Evolutionary conservation across 2,888 invertebrate species (phyloP), one percentile per base, ranked within the genome.

Genomic region (Baccha elongata): DNA sequence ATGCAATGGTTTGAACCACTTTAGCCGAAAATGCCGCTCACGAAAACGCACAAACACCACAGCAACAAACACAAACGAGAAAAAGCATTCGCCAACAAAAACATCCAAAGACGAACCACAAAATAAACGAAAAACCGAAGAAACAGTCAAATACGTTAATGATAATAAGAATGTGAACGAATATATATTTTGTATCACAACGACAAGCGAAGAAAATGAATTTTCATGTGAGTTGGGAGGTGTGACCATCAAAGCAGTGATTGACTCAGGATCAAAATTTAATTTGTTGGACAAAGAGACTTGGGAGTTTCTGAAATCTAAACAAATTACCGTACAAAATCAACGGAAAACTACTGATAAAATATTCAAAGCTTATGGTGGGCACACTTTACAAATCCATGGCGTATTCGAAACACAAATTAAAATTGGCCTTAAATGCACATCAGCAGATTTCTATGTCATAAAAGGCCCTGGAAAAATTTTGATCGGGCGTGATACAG

Each of bases 361-460:
- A 32, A 37, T 60, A 13, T 71, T 23, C 23, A 69, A 48, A 69
- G 69, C 69, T 10, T 69, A 69, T 58, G 58, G 58, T 19, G 58
- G 44, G 15, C 46, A 58, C 3, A 21, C 15, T 13, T 37, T 69
- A 35, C 42, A 44, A 15, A 32, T 69, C 21, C 17, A 46, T 29
- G 69, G 69, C 17, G 44, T 69, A 44, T 69, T 69, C n/a, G 68
- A 55, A 55, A 29, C 68, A 13, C 13, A 42, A 13, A 69, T 69
- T 13, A 21, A 53, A 58, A 35, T 58, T 4, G 55, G 19, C 15
- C 11, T 19, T 29, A 55, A 58, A n/a, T 10, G 7, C 17, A 32
- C 26, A 35, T 46, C 19, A 42, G 69, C 69, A 7, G 69, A 69
- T 44, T 55, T 69, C 21, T 69, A 58, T 29, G 58, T 69, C 17